These are phyloP conservation scores for Sphyrna mokarran DNA, from an alignment of 2,113 vertebrate genomes.

Conservation along the genomic window DNA sequence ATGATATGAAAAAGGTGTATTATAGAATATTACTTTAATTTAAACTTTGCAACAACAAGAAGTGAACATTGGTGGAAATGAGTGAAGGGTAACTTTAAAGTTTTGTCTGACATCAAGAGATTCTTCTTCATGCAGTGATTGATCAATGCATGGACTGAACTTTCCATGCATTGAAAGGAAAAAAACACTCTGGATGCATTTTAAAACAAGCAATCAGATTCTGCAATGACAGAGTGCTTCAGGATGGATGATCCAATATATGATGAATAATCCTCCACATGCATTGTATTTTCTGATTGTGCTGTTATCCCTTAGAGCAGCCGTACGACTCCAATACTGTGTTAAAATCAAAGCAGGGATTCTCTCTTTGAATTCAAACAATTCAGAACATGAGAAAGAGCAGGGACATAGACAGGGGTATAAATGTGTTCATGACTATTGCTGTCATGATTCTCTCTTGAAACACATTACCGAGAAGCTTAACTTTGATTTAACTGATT, in stretches of 20 bases:
- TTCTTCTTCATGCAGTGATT: not conserved
- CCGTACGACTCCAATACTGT: not conserved
- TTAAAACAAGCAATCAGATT: not conserved
- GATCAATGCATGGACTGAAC: not conserved
- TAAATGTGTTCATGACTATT: not conserved
- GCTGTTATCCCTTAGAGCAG: not conserved
- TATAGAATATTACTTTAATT: not conserved
- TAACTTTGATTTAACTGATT: not conserved
- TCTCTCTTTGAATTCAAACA: not conserved
- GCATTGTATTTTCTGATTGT: not conserved
- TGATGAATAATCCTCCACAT: not conserved
- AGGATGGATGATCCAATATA: not conserved
- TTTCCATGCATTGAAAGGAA: not conserved
- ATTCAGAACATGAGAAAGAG: not conserved
- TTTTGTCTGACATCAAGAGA: not conserved
- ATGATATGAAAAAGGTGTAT: not conserved
- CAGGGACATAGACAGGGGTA: too few relatives aligned
- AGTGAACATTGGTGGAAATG: not conserved
- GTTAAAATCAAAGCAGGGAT: not conserved
- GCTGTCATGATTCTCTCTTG: not conserved
- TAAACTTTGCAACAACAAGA: not conserved
- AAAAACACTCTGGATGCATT: not conserved
- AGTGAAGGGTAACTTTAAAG: not conserved
- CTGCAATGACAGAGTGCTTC: not conserved
- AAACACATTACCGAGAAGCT: not conserved